A percentile compares a stretch with the other conserved stretches of the same genome.
These are phyloP conservation scores for Apistogramma diplotaenia DNA, from an alignment of 2,113 vertebrate genomes.

Conservation along the genomic window DNA sequence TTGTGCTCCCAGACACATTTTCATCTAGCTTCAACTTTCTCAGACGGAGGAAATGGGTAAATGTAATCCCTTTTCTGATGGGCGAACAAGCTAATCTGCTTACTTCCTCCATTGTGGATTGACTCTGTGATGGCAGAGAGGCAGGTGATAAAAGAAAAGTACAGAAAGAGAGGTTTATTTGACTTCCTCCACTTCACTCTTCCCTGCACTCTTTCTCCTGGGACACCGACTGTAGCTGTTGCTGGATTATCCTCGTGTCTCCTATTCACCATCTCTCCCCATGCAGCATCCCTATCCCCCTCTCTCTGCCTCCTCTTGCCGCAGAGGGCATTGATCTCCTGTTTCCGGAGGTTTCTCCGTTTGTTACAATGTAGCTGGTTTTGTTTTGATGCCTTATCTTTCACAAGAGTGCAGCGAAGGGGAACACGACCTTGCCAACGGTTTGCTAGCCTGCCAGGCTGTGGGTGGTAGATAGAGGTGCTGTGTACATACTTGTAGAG, in stretches of 20 bases:
- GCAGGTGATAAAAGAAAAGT: slow-evolving; percentile 63
- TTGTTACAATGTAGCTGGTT: slow-evolving; percentile 18
- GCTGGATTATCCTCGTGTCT: slow-evolving; percentile 48
- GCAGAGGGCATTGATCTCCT: slow-evolving; percentile 25
- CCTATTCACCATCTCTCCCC: slow-evolving; percentile 12
- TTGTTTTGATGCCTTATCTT: slow-evolving; percentile 55
- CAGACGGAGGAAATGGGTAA: slow-evolving; percentile 38
- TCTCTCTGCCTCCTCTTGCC: not conserved
- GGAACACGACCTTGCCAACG: slow-evolving; percentile 40
- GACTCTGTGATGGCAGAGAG: slow-evolving; percentile 48
- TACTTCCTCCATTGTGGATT: slow-evolving; percentile 57
- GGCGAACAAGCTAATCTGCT: slow-evolving; percentile 67
- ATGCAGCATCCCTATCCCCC: not conserved
- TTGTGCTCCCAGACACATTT: slow-evolving; percentile 51
- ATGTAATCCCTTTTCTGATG: slow-evolving; percentile 66
- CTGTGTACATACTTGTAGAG: not conserved
- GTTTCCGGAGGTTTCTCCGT: slow-evolving; percentile 26
- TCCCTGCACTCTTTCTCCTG: slow-evolving; percentile 7
- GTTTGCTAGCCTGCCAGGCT: slow-evolving; percentile 24
- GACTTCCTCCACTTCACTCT: slow-evolving; percentile 38
- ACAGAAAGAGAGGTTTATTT: slow-evolving; percentile 51
- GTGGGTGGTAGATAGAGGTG: slow-evolving; percentile 46
- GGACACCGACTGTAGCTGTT: slow-evolving; percentile 15
- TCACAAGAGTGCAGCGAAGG: slow-evolving; percentile 30
- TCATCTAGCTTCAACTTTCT: slow-evolving; percentile 41